A percentile compares a stretch with the other conserved stretches of the same genome.
phyloP scores from a whole-genome alignment of 2,113 vertebrate genomes.

The Bostrychus sinensis region DNA sequence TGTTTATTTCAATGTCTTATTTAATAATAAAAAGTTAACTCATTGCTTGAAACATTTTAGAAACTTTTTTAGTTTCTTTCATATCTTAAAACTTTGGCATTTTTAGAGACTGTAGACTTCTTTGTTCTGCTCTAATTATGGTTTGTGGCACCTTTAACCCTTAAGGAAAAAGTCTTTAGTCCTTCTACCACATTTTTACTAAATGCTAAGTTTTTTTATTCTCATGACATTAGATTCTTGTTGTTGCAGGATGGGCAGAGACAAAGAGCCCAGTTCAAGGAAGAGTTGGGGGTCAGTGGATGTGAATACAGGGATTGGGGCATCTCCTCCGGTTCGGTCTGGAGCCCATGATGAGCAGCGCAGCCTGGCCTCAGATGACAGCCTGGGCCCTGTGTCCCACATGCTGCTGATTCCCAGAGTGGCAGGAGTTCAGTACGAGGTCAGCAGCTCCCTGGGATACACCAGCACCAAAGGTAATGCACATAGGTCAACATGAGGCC shows the following conservation, averaged over 20 bases:
- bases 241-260: constrained; percentile 77
- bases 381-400: constrained; percentile 91
- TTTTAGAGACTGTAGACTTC: too few relatives aligned
- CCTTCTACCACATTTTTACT: too few relatives aligned
- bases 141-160: too few relatives aligned
- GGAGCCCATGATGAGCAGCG: constrained; percentile 87
- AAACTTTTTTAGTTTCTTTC: too few relatives aligned
- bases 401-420: constrained; percentile 91
- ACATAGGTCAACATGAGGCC: too few relatives aligned
- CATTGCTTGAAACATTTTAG: too few relatives aligned
- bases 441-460: constrained; percentile 98
- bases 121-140: too few relatives aligned
- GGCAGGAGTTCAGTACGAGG: constrained; percentile 89
- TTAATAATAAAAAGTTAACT: too few relatives aligned
- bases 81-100: too few relatives aligned
- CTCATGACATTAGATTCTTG: neutral
- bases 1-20: too few relatives aligned
- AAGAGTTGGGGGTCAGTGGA: constrained; percentile 93
- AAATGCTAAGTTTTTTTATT: neutral
- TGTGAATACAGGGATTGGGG: constrained; percentile 55
- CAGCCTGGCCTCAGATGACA: constrained; percentile 94
- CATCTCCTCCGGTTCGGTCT: constrained; percentile 80
- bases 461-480: constrained; percentile 90
- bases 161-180: too few relatives aligned
- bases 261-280: constrained; percentile 84